These are phyloP conservation scores for Xestia c-nigrum DNA, from an alignment of 2,888 invertebrate species.

Conservation along the genomic window DNA sequence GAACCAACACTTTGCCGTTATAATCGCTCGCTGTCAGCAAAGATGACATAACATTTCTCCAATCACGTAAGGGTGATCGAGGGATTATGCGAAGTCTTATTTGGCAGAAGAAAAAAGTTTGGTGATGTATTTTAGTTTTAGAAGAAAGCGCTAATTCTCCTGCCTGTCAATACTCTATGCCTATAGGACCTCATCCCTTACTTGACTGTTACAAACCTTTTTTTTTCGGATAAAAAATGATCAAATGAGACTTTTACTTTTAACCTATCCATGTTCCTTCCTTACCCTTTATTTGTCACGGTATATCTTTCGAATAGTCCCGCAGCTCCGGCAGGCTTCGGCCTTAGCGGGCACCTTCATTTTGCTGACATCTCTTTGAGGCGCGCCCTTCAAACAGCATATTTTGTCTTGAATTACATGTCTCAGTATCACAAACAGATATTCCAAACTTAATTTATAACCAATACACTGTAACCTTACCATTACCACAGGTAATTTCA, in stretches of 20 bases:
- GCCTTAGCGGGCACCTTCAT: too few species aligned
- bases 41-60: too few species aligned
- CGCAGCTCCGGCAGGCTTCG: too few species aligned
- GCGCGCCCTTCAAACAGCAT: too few species aligned
- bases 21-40: too few species aligned
- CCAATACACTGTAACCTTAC: constrained; percentile 1
- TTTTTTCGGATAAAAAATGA: too few species aligned
- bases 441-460: constrained; percentile 23
- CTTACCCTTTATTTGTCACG: too few species aligned
- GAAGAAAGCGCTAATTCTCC: neutral
- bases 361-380: too few species aligned
- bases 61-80: too few species aligned
- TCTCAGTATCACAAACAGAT: neutral
- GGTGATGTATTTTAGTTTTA: neutral
- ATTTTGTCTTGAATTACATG: neutral
- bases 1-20: neutral
- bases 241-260: too few species aligned
- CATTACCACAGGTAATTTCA: constrained; percentile 16
- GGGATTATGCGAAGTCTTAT: neutral
- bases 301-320: too few species aligned
- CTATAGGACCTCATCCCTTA: neutral
- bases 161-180: neutral
- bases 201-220: neutral
- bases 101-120: neutral
- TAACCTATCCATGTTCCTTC: too few species aligned